Evolutionary conservation across 2,797 vertebrate species (phyloP), one percentile per base, ranked within the genome.

Genomic region (Gymnothorax reevesii): DNA sequence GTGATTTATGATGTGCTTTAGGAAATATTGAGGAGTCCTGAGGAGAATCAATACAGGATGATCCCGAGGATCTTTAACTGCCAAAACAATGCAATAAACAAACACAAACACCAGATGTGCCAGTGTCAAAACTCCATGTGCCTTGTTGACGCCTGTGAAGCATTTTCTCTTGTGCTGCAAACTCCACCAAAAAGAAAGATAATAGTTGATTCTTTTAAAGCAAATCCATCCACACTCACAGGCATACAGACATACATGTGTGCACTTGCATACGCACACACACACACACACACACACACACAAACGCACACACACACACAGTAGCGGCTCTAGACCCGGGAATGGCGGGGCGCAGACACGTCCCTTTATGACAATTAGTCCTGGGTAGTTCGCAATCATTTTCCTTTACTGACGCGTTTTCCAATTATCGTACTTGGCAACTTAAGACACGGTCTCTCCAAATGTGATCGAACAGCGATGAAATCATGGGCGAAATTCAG

Each of bases 1-100:
- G 49, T 80, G 49, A 80, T 54, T 80, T 80, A 80, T 20, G 55
- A 12, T 55, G 77, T 55, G 77, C 17, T 80, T 80, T 80, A 54
- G 42, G 20, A 80, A 20, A 55, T 80, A 80, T 80, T 80, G 77
- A 80, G 17, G 54, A 80, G 55, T 54, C 49, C 42, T 54, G 17
- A 13, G 55, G 10, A 55, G 55, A 54, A 80, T 80, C 49, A 80
- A 80, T 80, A 52, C n/a, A 80, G 20, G 49, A 55, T 80, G 8
- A 80, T n/a, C 77, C 20, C 10, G 52, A 54, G 22, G 52, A 17
- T 77, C 15, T 54, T 55, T 80, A 22, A 80, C 52, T 22, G 55
- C 22, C 52, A 54, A 42, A 80, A 55, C 52, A 79, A 79, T 17
- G 25, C 77, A 55, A 55, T 17, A 80, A 80, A 80, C 12, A 52